These are phyloP conservation scores for Raja brachyura DNA, from an alignment of 2,113 vertebrate species.

Conservation along the genomic window DNA sequence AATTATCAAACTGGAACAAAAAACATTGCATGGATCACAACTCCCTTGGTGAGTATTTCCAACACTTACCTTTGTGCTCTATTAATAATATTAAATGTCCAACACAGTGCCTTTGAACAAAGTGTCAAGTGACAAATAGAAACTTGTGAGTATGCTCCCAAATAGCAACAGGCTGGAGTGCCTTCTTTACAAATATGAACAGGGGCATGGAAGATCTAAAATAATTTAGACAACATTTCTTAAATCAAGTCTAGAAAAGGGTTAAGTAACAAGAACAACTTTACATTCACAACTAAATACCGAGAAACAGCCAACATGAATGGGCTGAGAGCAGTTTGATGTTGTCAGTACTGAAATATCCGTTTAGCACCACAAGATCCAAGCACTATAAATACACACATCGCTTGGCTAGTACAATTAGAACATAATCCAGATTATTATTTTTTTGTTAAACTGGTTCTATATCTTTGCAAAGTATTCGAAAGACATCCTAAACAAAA, in stretches of 20 bases:
- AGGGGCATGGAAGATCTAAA: neutral
- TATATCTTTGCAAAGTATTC: neutral
- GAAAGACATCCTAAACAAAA: neutral
- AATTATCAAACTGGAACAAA: neutral
- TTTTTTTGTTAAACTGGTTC: neutral
- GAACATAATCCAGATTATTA: neutral
- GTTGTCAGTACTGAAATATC: neutral
- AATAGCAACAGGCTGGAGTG: neutral
- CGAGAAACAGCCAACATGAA: neutral
- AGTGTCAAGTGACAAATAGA: neutral
- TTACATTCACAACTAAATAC: neutral
- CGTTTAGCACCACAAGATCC: neutral
- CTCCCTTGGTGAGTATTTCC: neutral
- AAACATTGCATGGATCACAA: neutral
- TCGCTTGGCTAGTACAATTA: neutral
- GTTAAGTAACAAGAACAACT: neutral
- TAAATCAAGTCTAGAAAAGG: neutral
- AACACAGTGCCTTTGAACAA: neutral
- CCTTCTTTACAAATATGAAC: neutral
- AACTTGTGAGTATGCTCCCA: neutral
- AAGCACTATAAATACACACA: neutral
- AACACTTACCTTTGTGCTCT: neutral
- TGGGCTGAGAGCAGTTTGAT: too few relatives aligned
- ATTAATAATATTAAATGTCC: neutral
- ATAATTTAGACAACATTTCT: neutral